Evolutionary conservation across 2,797 vertebrate genomes (phyloP).

Genomic region (Clamator glandarius): DNA sequence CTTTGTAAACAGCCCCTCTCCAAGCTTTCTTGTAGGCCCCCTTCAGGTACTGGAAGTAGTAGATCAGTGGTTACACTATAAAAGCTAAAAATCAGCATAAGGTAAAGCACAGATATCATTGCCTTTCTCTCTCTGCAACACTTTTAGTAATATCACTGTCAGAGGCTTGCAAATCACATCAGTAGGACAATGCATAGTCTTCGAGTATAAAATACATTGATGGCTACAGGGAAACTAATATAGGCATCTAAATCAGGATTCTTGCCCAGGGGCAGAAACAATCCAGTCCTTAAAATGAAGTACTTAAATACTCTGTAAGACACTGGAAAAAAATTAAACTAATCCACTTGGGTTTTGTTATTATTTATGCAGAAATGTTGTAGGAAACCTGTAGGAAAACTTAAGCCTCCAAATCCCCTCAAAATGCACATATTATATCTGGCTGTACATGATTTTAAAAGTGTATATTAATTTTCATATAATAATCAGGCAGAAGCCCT

Average conservation of each 20-base stretch:
- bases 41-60: neutral
- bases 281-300: neutral
- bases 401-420: neutral
- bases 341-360: neutral
- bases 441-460: neutral
- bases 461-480: neutral
- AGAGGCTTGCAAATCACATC: neutral
- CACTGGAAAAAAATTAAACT: neutral
- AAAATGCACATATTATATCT: neutral
- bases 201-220: neutral
- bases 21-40: no score
- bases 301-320: neutral
- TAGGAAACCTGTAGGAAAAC: neutral
- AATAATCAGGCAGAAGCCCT: neutral
- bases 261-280: neutral
- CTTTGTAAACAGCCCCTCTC: no score
- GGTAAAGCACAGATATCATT: neutral
- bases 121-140: neutral
- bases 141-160: constrained; percentile 1
- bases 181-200: neutral
- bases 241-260: constrained; percentile 1
- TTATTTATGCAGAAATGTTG: neutral
- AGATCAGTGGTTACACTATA: neutral
- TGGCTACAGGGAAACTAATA: neutral
- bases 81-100: neutral